phyloP scores from a whole-genome alignment of 2,888 invertebrate species.

The Conomelus anceps region DNA sequence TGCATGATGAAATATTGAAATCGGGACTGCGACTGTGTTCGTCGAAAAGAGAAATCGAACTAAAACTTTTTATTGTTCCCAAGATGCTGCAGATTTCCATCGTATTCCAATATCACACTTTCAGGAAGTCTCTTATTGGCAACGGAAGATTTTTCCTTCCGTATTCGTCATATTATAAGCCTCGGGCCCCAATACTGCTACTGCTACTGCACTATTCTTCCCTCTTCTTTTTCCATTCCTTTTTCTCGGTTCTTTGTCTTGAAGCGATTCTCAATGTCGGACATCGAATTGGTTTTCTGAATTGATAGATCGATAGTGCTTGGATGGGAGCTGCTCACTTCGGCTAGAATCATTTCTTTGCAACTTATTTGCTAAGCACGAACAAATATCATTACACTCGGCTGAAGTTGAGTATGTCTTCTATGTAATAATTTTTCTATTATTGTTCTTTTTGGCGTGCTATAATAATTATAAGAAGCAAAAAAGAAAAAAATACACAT shows the following conservation, averaged over 20 bases:
- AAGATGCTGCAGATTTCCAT: not conserved
- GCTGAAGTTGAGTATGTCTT: not conserved
- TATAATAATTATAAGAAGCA: not conserved
- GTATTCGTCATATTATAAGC: not conserved
- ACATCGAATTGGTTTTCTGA: not conserved
- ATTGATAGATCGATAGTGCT: not conserved
- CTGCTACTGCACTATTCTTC: not conserved
- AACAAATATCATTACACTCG: not conserved
- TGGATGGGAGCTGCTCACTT: not conserved
- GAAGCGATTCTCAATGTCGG: not conserved
- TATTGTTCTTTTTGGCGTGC: not conserved
- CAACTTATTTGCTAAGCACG: not conserved
- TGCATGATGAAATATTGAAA: not conserved
- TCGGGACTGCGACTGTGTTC: not conserved
- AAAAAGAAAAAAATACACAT: not conserved
- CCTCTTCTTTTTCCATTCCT: not conserved
- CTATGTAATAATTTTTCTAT: not conserved
- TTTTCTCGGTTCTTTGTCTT: not conserved
- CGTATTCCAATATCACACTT: not conserved
- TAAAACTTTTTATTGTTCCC: not conserved
- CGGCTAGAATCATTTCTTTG: not conserved
- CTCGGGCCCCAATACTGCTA: not conserved
- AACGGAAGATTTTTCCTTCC: not conserved
- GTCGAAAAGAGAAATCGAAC: not conserved
- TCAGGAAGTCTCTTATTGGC: not conserved